phyloP scores from a whole-genome alignment of 1,140 invertebrate genomes.

The Telenomus remus region DNA sequence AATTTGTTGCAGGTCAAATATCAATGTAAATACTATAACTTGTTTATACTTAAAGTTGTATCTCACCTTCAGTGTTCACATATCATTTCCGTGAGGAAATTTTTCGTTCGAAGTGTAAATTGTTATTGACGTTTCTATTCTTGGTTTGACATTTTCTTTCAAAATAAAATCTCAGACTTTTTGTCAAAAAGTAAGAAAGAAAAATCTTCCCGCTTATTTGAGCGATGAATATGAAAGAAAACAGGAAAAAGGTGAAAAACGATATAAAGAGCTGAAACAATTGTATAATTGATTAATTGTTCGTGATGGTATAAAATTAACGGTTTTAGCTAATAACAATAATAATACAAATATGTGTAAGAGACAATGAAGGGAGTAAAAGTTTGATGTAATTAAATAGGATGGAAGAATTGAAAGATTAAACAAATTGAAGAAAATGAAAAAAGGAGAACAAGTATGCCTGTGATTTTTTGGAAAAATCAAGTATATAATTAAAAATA shows the following conservation, averaged over 20 bases:
- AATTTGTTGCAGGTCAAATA: slow-evolving; percentile 41
- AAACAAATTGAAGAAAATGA: slow-evolving; percentile 9
- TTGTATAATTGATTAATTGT: slow-evolving; percentile 54
- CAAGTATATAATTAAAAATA: slow-evolving; percentile 38
- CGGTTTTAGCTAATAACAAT: slow-evolving; percentile 41
- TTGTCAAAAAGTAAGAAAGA: too few species aligned
- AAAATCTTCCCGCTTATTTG: too few species aligned
- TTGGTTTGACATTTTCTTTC: too few species aligned
- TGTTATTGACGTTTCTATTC: slow-evolving; percentile 38
- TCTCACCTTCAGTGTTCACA: slow-evolving; percentile 35
- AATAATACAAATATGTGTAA: slow-evolving; percentile 46
- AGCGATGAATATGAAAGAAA: slow-evolving; percentile 34
- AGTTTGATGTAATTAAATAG: slow-evolving; percentile 50
- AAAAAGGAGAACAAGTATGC: slow-evolving; percentile 33
- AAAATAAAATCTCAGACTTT: too few species aligned
- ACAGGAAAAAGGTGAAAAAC: slow-evolving; percentile 24
- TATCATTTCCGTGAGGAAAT: slow-evolving; percentile 16
- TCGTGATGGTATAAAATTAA: slow-evolving; percentile 58
- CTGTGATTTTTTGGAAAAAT: slow-evolving; percentile 58
- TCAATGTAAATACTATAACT: slow-evolving; percentile 51
- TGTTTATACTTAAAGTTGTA: slow-evolving; percentile 34
- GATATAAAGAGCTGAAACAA: neutral
- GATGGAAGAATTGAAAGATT: slow-evolving; percentile 30
- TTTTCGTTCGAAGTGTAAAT: slow-evolving; percentile 27
- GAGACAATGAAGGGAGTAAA: slow-evolving; percentile 47